Percentiles rank a stretch among this genome's conserved stretches.
Conservation (phyloP, 2,113 vertebrate species). For the Casuarius casuarius region DNA sequence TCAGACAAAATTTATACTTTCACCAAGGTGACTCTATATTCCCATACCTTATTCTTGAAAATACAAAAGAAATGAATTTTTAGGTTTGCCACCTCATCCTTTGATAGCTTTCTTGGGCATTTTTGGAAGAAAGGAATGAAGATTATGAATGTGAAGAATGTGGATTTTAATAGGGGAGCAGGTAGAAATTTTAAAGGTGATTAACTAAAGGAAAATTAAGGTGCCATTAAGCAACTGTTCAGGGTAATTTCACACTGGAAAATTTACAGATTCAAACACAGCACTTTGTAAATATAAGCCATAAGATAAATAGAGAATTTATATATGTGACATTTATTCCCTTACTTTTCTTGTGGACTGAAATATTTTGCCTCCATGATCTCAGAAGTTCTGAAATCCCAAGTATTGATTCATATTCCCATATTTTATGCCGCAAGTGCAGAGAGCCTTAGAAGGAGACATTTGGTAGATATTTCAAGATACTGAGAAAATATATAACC, state of each 20-base stretch:
- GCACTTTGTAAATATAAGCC: constrained; percentile 68
- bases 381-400: constrained; percentile 14
- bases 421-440: background rate
- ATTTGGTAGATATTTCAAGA: constrained; percentile 1
- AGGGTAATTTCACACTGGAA: constrained; percentile 72
- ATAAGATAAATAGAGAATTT: constrained; percentile 52
- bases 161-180: constrained; percentile 63
- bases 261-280: constrained; percentile 63
- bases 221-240: constrained; percentile 78
- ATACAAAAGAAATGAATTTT: constrained; percentile 7
- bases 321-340: constrained; percentile 55
- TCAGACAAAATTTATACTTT: background rate
- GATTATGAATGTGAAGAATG: constrained; percentile 65
- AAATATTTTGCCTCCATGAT: constrained; percentile 35
- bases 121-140: constrained; percentile 60
- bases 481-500: background rate
- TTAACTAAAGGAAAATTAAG: constrained; percentile 78
- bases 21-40: background rate
- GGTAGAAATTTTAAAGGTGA: constrained; percentile 74
- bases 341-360: constrained; percentile 14
- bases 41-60: background rate
- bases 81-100: background rate
- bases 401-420: constrained; percentile 33
- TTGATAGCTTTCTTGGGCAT: constrained; percentile 23
- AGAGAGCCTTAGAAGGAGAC: background rate